Base-by-base conservation (phyloP, 2,113 vertebrate species). In the Dendrocopos noguchii region DNA sequence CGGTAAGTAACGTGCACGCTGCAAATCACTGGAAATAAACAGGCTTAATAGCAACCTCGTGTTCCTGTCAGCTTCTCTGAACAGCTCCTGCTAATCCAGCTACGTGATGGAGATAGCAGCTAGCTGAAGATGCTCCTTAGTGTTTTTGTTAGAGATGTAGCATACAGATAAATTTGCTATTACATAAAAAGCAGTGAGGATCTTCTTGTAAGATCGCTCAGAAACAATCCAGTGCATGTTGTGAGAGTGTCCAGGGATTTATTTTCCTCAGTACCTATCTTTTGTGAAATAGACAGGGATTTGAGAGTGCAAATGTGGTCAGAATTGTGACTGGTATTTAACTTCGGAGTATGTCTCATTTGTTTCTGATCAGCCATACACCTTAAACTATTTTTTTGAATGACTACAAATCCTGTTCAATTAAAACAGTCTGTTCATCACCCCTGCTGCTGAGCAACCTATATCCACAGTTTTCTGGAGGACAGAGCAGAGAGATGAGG, bases 1-100 rank as follows among this genome's bases (percentile, higher is more conserved):
- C 50, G 12, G 5, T 19, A 19, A 57, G 47, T 6, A 18, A 6
- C 5, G 6, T 1, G 18, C 12, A 0, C 13, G 3, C 22, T 18
- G 44, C 46, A 9, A 22, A 6, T 22, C 11, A 1, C 22, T 24
- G 46, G 47, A 3, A 61, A 8, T 7, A 7, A 8, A 15, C 5
- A 44, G 75, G 34, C 36, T 1, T 9, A 0, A n/a, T 1, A 4
- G 31, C 4, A 3, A 72, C 17, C 76, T 36, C 59, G 0, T 5
- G 2, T 13, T 59, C 18, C 42, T 53, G 82, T 31, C 50, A 1
- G 27, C 1, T 14, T 15, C 36, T 18, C 53, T 15, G 67, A 34
- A 1, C 80, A 22, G 84, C 12, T 28, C 6, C 72, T 80, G 75
- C 80, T 84, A 5, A 36, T 79, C 39, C 63, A 1, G 16, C 25